Evolutionary conservation across 2,888 invertebrate genomes (phyloP), one percentile per base, ranked within the genome.

Genomic region (Argyresthia goedartella): DNA sequence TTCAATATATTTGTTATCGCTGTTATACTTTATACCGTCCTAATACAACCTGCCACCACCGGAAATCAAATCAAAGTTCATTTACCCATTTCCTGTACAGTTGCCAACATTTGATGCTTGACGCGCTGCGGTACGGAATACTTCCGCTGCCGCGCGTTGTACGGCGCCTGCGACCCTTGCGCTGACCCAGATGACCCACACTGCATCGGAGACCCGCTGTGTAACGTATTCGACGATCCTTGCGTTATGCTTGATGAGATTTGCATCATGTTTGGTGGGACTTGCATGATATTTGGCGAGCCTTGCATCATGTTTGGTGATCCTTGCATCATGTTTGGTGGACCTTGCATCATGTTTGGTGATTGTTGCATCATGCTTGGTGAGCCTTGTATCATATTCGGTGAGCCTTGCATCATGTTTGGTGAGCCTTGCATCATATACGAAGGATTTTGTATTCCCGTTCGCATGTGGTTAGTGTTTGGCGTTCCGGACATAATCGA

Each of bases 71-170:
- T 13, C 10, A 47, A 47, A n/a, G 34, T 52, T 54, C 57, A 54
- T 54, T 90, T 90, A 93, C 93, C 93, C 84, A 91, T 87, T 87
- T 94, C 93, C 73, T 93, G 93, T 39, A 94, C 93, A 52, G 93
- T 93, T 47, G 94, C 84, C 60, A 87, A 61, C 61, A 77, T 80
- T 64, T 82, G 86, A 43, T 81, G 65, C 56, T 87, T 86, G 52
- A 80, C 73, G 4, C 87, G 75, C 64, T 76, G 88, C 51, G 85
- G 90, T 59, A 81, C 90, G n/a, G 89, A 88, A 59, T 88, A 89
- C 63, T 90, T 90, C 58, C 89, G 79, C 54, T 82, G 85, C 13
- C 78, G 67, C 9, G 13, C 46, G 25, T 25, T 25, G 25, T 33
- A n/a, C 46, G 11, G n/a, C 13, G 43, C 13, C 11, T 25, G 25